Percentiles rank a stretch among this genome's conserved stretches.
These are phyloP conservation scores for Baronia brevicornis DNA, from an alignment of 2,888 invertebrate species.

Conservation along the genomic window DNA sequence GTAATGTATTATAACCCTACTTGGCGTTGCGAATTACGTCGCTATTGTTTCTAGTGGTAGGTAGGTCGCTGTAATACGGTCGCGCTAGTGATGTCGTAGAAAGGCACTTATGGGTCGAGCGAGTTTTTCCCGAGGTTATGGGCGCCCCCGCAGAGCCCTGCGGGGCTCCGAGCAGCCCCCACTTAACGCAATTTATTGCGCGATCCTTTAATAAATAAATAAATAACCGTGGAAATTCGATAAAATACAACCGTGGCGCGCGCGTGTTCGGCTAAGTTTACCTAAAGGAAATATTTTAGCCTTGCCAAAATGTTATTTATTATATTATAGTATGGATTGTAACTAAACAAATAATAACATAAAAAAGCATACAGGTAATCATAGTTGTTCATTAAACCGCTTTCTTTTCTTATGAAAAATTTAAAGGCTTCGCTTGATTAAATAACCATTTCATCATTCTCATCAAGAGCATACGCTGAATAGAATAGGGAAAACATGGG, in stretches of 20 bases:
- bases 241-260: constrained; percentile 59
- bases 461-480: too few relatives aligned
- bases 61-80: constrained; percentile 44
- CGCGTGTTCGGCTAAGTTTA: constrained; percentile 32
- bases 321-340: too few relatives aligned
- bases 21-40: constrained; percentile 22
- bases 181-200: constrained; percentile 74
- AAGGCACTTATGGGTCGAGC: constrained; percentile 66
- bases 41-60: constrained; percentile 31
- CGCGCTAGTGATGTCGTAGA: constrained; percentile 46
- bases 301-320: constrained; percentile 19
- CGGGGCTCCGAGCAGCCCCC: constrained; percentile 66
- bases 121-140: constrained; percentile 68
- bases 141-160: constrained; percentile 61
- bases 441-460: too few relatives aligned
- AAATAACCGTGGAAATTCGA: constrained; percentile 72
- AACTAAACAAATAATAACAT: too few relatives aligned
- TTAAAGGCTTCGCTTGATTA: too few relatives aligned
- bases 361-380: too few relatives aligned
- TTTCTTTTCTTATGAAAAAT: too few relatives aligned
- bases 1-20: too few relatives aligned
- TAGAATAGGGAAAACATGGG: too few relatives aligned
- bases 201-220: constrained; percentile 74
- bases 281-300: constrained; percentile 19
- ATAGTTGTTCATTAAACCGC: too few relatives aligned